Evolutionary conservation across 2,888 invertebrate species (phyloP).

Genomic region (Polia nebulosa): DNA sequence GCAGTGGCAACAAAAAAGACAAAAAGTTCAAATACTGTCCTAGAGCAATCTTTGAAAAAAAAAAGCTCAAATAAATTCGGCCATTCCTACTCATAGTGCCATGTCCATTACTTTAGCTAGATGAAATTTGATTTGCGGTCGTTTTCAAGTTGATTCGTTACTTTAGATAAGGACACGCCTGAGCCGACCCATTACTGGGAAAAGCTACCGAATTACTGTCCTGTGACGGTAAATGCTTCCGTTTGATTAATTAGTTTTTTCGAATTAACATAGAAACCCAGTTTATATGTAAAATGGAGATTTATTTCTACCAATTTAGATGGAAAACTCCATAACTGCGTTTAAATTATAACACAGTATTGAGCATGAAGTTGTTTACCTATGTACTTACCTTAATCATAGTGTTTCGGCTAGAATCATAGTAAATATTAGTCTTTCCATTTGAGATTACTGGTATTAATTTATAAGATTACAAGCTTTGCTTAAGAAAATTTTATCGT

Average conservation of each 20-base stretch:
- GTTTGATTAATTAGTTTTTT: constrained; percentile 65
- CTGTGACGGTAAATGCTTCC: constrained; percentile 45
- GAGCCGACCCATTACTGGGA: constrained; percentile 46
- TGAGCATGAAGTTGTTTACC: constrained; percentile 27
- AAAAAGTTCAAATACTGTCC: too few relatives aligned
- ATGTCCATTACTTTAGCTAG: constrained; percentile 31
- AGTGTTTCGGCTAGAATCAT: neutral
- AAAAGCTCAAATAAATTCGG: constrained; percentile 21
- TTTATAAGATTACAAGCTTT: neutral
- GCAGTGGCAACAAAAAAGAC: too few relatives aligned
- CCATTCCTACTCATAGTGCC: constrained; percentile 12
- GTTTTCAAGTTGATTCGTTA: constrained; percentile 57
- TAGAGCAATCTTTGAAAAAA: constrained; percentile 12
- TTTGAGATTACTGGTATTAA: neutral
- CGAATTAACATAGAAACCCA: constrained; percentile 67
- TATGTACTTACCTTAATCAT: constrained; percentile 5
- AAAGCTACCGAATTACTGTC: constrained; percentile 41
- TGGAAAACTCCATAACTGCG: constrained; percentile 58
- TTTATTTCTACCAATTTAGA: constrained; percentile 60
- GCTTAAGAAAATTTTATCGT: neutral
- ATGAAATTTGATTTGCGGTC: constrained; percentile 54
- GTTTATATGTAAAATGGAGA: constrained; percentile 68
- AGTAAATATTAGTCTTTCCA: neutral
- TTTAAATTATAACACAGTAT: constrained; percentile 53
- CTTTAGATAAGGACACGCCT: constrained; percentile 47